phyloP scores from a whole-genome alignment of 2,113 vertebrate genomes.

The Aix galericulata region DNA sequence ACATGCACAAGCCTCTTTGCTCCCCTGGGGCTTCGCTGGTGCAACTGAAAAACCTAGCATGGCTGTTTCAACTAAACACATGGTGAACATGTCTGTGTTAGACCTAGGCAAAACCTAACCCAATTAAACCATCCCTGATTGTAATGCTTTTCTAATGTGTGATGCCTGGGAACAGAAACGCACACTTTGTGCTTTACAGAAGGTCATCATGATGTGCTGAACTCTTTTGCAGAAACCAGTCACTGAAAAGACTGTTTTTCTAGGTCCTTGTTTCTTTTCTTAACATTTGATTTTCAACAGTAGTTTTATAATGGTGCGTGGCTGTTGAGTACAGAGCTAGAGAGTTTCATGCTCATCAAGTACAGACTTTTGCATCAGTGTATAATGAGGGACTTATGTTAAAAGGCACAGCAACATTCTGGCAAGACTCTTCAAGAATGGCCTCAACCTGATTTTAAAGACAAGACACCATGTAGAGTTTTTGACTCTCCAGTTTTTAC shows the following conservation, averaged over 20 bases:
- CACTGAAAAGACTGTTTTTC: background rate
- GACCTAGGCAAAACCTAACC: background rate
- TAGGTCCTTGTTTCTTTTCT: background rate
- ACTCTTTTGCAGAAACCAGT: background rate
- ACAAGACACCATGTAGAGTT: background rate
- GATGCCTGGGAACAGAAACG: fast-evolving
- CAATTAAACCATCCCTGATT: background rate
- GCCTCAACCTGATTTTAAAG: background rate
- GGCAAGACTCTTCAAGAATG: background rate
- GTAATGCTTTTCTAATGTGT: background rate
- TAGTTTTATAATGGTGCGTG: background rate
- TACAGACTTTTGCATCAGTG: background rate
- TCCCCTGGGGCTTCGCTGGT: background rate
- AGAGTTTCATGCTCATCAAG: background rate
- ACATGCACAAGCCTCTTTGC: background rate
- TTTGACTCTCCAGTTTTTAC: background rate
- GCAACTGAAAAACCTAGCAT: background rate
- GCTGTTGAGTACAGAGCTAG: background rate
- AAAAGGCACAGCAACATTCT: fast-evolving
- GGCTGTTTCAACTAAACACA: background rate
- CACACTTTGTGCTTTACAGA: fast-evolving
- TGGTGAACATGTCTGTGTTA: background rate
- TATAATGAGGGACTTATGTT: fast-evolving
- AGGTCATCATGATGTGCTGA: background rate
- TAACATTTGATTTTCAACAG: background rate